Base-by-base conservation (phyloP, 1,140 invertebrate species). In the Neodiprion virginianus region DNA sequence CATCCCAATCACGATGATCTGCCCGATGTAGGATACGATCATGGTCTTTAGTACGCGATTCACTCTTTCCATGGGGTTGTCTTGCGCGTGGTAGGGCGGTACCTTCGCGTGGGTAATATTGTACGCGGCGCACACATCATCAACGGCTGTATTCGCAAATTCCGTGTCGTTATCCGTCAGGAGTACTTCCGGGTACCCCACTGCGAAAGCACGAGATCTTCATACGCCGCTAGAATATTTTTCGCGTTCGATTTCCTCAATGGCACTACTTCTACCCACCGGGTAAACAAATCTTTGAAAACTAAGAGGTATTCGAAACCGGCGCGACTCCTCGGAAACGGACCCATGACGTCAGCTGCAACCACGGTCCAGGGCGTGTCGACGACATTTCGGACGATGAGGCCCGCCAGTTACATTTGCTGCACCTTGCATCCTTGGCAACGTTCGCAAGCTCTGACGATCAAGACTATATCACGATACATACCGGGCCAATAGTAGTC, bases 81-180 rank as follows among this genome's bases (percentile, higher is more conserved):
- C 70, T 66, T 82, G 74, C 5, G 83, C 81, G 69, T 86, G 83
- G 70, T 87, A 85, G 1, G 82, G 11, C 0, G 83, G 82, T 1
- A 80, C 82, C 8, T 80, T 78, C 0, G 14, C 28, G 71, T 85
- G 82, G 14, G 77, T 71, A 7, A 85, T 79, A 17, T 66, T 77
- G 5, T 61, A 61, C 11, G 53, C n/a, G 1, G 53, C n/a, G 53
- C 53, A 61, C 8, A 17, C 9, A 48, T 14, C 14, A 0, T 49
- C 7, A 2, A 21, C 14, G 49, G 7, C 47, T 65, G 1, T 1
- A 61, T 72, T 72, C 1, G 74, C 17, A 74, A 90, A 90, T 72
- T 90, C 85, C 7, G 77, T 81, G 0, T 86, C 89, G 74, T 88
- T 88, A 72, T 91, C 88, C 21, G 86, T 79, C 0, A 87, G 68